A percentile compares a stretch with the other conserved stretches of the same genome.
phyloP scores from a whole-genome alignment of 2,113 vertebrate genomes.

The Turnix velox region DNA sequence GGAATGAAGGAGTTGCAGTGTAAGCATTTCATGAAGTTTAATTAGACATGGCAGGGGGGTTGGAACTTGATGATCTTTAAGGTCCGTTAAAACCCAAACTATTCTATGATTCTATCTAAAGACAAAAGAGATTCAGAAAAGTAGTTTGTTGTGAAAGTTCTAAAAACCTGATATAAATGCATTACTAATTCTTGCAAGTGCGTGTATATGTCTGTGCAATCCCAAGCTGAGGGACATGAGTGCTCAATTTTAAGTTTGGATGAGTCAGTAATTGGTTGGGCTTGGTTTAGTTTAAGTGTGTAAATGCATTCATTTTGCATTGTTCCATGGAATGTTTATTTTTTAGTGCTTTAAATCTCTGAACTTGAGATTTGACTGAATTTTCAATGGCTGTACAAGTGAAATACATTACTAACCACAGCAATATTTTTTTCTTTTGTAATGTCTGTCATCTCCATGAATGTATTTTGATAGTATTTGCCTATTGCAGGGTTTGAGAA shows the following conservation, averaged over 20 bases:
- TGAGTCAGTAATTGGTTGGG: neutral
- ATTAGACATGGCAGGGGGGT: too few relatives aligned
- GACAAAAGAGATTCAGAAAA: neutral
- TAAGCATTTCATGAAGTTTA: neutral
- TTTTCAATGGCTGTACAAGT: neutral
- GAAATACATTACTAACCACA: constrained; percentile 14
- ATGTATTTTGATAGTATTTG: constrained; percentile 32
- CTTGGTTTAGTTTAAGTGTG: neutral
- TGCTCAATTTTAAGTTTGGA: neutral
- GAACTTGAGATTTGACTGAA: neutral
- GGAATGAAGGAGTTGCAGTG: neutral
- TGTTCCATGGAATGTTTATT: neutral
- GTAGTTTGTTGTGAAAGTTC: neutral
- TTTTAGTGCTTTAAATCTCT: neutral
- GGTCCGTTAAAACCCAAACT: too few relatives aligned
- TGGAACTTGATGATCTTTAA: too few relatives aligned
- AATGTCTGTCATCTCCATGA: neutral
- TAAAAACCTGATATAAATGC: neutral
- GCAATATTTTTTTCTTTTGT: neutral
- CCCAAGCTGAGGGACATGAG: neutral
- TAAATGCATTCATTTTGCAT: neutral
- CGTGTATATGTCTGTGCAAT: constrained; percentile 2
- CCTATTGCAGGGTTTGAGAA: constrained; percentile 89
- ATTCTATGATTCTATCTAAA: too few relatives aligned
- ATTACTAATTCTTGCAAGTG: constrained; percentile 54